Evolutionary conservation across 1,140 invertebrate genomes (phyloP), one percentile per base, ranked within the genome.

Genomic region (Brachionus koreanus): DNA sequence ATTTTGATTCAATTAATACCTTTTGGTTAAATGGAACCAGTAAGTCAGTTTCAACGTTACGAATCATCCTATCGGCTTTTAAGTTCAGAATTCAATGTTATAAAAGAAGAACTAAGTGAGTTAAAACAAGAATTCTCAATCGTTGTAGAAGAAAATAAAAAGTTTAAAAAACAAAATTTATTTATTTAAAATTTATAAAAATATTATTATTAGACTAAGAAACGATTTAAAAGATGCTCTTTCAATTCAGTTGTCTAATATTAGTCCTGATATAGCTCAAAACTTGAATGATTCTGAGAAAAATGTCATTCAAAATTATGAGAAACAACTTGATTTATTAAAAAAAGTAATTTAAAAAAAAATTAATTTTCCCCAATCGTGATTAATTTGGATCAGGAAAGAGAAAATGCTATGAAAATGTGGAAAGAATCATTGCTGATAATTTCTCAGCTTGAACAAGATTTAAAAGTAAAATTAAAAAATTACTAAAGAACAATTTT

Each of bases 61-160:
- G 76, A 79, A n/a, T 29, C 35, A 33, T 79, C 76, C 9, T 61
- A 79, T 25, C 76, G 76, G 1, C 25, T 79, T 3, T 37, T 79
- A 9, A 65, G 19, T 16, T 39, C 33, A 12, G 76, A 79, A 37
- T 43, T 79, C 3, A 65, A 57, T 43, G 39, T 39, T 16, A 10
- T 65, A 9, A 79, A 79, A 65, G 76, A 79, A n/a, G 76, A 79
- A 16, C 16, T 79, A 43, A 79, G 19, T 12, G 76, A 79, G 3
- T 79, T 57, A 65, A 79, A 79, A 65, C 19, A 57, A 3, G 76
- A 79, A n/a, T 79, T 79, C 33, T 25, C 49, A 13, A 61, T 19
- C 3, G 76, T 79, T 10, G 61, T 79, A 10, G 76, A 79, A 61
- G 76, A 79, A 61, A 79, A 79, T 79, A 79, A 79, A 79, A 57